phyloP scores from a whole-genome alignment of 2,113 vertebrate species.

The Piprites chloris region DNA sequence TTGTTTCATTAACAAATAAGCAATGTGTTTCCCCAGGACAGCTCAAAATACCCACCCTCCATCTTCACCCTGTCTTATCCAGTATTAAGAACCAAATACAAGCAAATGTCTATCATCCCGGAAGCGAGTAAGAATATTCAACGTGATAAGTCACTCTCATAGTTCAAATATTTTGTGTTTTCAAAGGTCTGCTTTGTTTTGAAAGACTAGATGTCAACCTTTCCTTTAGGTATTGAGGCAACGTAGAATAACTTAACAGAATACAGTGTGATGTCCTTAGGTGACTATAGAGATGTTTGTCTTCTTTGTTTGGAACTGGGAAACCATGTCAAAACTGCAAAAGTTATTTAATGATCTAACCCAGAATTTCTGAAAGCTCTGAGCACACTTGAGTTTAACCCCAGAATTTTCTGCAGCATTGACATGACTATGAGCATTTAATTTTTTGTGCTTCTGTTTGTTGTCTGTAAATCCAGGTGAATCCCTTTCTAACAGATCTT shows the following conservation, averaged over 20 bases:
- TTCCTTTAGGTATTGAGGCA: neutral
- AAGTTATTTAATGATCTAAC: neutral
- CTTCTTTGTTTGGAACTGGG: neutral
- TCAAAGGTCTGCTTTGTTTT: neutral
- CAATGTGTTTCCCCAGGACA: neutral
- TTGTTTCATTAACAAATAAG: neutral
- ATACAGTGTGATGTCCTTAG: neutral
- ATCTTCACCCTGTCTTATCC: neutral
- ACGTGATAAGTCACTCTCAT: fast-evolving
- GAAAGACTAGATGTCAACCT: neutral
- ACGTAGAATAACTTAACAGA: neutral
- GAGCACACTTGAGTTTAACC: neutral
- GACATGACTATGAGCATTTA: too few species aligned
- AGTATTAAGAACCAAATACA: neutral
- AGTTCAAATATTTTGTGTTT: neutral
- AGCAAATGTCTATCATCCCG: neutral
- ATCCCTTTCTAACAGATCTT: neutral
- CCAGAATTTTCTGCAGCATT: neutral
- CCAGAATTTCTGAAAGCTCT: neutral
- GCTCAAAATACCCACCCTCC: neutral
- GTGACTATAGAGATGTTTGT: neutral
- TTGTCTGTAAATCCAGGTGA: neutral
- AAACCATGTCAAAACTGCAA: neutral
- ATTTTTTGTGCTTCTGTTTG: neutral
- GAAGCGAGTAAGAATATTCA: neutral